Base-by-base conservation (phyloP, 2,888 invertebrate genomes). In the Netelia inedita region DNA sequence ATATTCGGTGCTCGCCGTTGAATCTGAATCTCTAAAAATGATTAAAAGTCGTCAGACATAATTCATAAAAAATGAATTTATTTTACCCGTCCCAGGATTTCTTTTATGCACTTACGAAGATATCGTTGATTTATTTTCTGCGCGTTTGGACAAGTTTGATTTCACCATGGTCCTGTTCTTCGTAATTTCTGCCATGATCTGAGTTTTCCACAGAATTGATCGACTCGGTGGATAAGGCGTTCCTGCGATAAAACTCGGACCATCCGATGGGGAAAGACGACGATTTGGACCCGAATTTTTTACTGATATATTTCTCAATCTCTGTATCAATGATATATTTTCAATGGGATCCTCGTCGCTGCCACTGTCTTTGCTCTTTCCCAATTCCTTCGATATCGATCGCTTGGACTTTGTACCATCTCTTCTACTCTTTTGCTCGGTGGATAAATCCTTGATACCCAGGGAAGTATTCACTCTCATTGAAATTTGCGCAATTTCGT, bases 141-240 rank as follows among this genome's bases (percentile, higher is more conserved):
- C 35, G 1, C 11, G 43, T 46, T 16, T 57, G 5, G 21, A n/a
- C 28, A 71, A 55, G 19, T 61, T 53, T n/a, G 14, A 0, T 46
- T 23, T 69, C 14, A 28, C 41, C 19, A 19, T n/a, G 5, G 46
- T 59, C 35, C 14, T 66, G 16, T 76, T 80, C 5, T 16, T 78
- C 3, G 35, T 65, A 10, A 69, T 63, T n/a, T 79, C 88, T 8
- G 88, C 86, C 53, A 28, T 82, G 21, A 82, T 66, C 23, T 86
- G 89, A 19, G 89, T 88, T 86, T 79, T 90, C 43, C 89, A 82
- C 5, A 91, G 55, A 65, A 88, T 81, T 28, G 91, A 91, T 21
- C 88, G 88, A 79, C 87, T 89, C 16, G 83, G 79, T n/a, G 89
- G 90, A 85, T 84, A 90, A 2, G 92, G 92, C 23, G 92, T 92